A percentile compares a stretch with the other conserved stretches of the same genome.
phyloP scores from a whole-genome alignment of 2,797 vertebrate species.

The Sebastes oblongus region DNA sequence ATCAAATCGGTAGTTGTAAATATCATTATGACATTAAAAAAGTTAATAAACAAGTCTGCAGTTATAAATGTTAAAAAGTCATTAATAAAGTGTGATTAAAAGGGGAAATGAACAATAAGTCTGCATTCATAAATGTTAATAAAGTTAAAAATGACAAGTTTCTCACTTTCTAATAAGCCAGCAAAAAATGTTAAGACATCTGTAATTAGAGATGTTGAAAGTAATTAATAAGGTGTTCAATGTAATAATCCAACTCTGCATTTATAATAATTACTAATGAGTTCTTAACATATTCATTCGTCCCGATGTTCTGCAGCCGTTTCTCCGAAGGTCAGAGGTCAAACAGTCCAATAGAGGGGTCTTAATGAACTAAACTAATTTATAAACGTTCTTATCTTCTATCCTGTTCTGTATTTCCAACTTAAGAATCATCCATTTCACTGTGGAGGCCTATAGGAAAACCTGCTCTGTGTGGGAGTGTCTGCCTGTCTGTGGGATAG shows the following conservation, averaged over 20 bases:
- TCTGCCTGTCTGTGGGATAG: conserved; percentile 25
- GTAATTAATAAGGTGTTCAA: neutral
- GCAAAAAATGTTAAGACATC: neutral
- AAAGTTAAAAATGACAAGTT: neutral
- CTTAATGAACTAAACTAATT: neutral
- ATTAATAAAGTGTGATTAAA: neutral
- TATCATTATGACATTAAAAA: neutral
- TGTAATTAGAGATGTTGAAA: neutral
- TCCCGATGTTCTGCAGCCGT: neutral
- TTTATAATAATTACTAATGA: neutral
- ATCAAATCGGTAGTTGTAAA: neutral
- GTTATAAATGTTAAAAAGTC: neutral
- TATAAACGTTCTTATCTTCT: neutral
- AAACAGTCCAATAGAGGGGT: neutral
- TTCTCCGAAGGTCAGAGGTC: neutral
- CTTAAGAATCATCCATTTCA: neutral
- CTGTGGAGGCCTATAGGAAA: neutral
- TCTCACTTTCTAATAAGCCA: neutral
- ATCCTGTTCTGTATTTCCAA: neutral
- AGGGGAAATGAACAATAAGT: neutral
- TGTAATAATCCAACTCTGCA: neutral
- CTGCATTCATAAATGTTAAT: neutral
- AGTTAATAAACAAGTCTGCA: neutral
- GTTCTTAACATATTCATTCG: neutral
- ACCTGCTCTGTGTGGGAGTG: conserved; percentile 20